Conservation (phyloP, 2,888 invertebrate genomes). For the Mactromeris polynyma region DNA sequence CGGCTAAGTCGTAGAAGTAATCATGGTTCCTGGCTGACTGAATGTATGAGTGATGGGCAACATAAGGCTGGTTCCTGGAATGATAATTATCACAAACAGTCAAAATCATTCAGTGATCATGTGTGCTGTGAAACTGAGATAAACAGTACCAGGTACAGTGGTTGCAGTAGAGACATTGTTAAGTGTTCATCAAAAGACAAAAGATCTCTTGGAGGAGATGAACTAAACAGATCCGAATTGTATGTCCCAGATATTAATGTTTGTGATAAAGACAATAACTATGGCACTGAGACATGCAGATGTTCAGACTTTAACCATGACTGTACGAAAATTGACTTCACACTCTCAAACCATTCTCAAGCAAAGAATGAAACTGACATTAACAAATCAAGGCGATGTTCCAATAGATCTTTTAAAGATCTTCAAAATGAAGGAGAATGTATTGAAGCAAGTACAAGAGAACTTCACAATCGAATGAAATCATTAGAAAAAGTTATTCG, state of each 20-base stretch:
- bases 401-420: not conserved
- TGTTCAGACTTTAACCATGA: not conserved
- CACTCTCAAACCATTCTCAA: not conserved
- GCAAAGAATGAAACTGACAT: not conserved
- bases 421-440: not conserved
- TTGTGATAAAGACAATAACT: not conserved
- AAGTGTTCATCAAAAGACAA: not conserved
- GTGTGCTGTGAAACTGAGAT: not conserved
- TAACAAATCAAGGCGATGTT: not conserved
- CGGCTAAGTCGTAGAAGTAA: not conserved
- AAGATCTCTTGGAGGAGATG: not conserved
- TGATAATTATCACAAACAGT: not conserved
- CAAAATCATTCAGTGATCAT: not conserved
- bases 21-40: not conserved
- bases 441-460: not conserved
- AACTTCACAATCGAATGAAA: not conserved
- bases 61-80: not conserved
- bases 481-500: not conserved
- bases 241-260: not conserved
- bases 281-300: not conserved
- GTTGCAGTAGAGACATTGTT: not conserved
- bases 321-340: not conserved
- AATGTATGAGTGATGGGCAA: not conserved
- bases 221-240: no score
- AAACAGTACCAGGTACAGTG: not conserved